Evolutionary conservation across 37 sponge, comb jelly and placozoan species (phyloP).

Genomic region (Halisarca cf. caerulea): DNA sequence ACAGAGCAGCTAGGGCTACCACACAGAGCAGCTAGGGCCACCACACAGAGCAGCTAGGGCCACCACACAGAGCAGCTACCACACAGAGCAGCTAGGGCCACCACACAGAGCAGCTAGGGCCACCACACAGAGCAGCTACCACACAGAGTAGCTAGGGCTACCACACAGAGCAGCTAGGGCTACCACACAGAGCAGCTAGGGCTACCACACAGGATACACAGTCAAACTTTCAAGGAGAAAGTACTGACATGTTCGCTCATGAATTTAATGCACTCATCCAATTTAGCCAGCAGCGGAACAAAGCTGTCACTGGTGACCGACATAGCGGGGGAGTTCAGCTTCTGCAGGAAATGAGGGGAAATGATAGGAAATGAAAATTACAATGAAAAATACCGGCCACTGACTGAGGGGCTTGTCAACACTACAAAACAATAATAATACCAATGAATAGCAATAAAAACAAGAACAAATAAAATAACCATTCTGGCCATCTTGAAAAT

Average conservation of each 20-base stretch:
- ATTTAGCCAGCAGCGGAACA: constrained; percentile 71
- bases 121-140: neutral
- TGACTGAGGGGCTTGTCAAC: too few species aligned
- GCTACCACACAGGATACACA: neutral
- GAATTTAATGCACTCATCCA: constrained; percentile 97
- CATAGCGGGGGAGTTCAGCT: constrained; percentile 73
- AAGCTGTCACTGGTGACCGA: constrained; percentile 77
- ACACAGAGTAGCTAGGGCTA: too few species aligned
- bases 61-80: too few species aligned
- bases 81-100: neutral
- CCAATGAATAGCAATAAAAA: too few species aligned
- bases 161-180: neutral
- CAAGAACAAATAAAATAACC: too few species aligned
- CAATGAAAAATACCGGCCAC: too few species aligned
- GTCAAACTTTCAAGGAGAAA: neutral
- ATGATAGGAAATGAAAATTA: neutral
- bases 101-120: neutral
- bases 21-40: neutral
- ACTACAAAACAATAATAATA: too few species aligned
- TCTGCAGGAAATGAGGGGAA: constrained; percentile 7
- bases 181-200: neutral
- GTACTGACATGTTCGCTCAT: constrained; percentile 75
- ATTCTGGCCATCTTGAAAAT: too few species aligned
- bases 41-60: too few species aligned
- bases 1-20: neutral